A percentile compares a stretch with the other conserved stretches of the same genome.
Evolutionary conservation across 1,140 invertebrate species (phyloP).

Genomic region (Drosophila persimilis): DNA sequence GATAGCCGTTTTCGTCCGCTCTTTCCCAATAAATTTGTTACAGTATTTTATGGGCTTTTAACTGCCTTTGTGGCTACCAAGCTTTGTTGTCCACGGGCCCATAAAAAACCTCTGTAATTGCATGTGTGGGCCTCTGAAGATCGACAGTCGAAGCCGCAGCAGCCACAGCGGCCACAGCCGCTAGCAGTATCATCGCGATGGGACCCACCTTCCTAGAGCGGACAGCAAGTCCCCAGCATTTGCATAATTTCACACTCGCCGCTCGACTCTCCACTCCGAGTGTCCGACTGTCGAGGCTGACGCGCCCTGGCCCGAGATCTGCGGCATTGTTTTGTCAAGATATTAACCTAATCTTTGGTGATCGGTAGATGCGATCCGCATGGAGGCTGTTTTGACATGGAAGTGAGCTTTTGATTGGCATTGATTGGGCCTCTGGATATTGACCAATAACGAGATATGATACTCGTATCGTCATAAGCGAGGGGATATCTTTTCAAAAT

Average conservation of each 20-base stretch:
- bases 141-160: not conserved
- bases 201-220: constrained; percentile 41
- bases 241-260: constrained; percentile 74
- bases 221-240: constrained; percentile 58
- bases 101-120: constrained; percentile 63
- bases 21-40: constrained; percentile 77
- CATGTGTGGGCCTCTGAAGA: constrained; percentile 41
- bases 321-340: constrained; percentile 27
- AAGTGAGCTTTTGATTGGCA: constrained; percentile 69
- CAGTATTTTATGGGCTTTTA: constrained; percentile 77
- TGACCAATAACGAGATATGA: constrained; percentile 45
- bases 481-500: constrained; percentile 40
- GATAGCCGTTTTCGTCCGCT: constrained; percentile 3
- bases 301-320: constrained; percentile 43
- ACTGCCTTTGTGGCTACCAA: constrained; percentile 78
- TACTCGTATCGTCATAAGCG: constrained; percentile 16
- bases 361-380: constrained; percentile 30
- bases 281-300: constrained; percentile 21
- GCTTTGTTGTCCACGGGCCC: constrained; percentile 52
- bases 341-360: constrained; percentile 34
- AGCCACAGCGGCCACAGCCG: constrained; percentile 20
- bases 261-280: no score
- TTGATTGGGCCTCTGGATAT: constrained; percentile 55
- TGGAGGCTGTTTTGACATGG: constrained; percentile 67
- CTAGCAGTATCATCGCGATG: constrained; percentile 2